phyloP scores from a whole-genome alignment of 2,888 invertebrate species.

The Dynastes tityus region DNA sequence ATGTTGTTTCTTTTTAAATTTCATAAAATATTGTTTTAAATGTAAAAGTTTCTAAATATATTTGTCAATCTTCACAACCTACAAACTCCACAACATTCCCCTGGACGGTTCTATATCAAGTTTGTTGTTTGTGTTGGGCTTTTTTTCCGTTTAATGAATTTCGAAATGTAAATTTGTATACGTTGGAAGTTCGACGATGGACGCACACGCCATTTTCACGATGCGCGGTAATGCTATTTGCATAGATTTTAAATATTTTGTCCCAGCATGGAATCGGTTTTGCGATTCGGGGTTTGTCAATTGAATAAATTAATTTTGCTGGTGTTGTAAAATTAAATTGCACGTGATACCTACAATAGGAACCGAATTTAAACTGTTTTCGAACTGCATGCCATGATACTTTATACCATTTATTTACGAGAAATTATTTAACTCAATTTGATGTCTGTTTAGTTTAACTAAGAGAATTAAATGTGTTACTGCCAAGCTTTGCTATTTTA shows the following conservation, averaged over 20 bases:
- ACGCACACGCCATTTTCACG: conserved; percentile 31
- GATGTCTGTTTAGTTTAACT: not conserved
- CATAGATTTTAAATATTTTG: conserved; percentile 49
- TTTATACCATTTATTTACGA: conserved; percentile 15
- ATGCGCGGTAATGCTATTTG: conserved; percentile 48
- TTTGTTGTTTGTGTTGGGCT: conserved; percentile 21
- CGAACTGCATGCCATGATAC: conserved; percentile 16
- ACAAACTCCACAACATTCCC: too few species aligned
- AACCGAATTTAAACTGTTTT: conserved; percentile 35
- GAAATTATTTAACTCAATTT: conserved; percentile 36
- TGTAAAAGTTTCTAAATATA: too few species aligned
- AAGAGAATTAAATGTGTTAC: too few species aligned
- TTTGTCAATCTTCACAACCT: too few species aligned
- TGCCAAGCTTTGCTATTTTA: too few species aligned
- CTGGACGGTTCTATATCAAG: conserved; percentile 13
- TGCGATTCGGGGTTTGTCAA: conserved; percentile 36
- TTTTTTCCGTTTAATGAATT: conserved; percentile 36
- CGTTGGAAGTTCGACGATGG: conserved; percentile 28
- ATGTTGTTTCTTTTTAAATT: too few species aligned
- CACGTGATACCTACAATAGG: conserved; percentile 31
- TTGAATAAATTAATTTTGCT: conserved; percentile 47
- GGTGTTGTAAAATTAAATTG: conserved; percentile 41
- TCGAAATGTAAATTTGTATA: conserved; percentile 42
- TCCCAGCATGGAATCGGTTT: conserved; percentile 33
- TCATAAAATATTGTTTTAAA: too few species aligned